These are phyloP conservation scores for Etia nguti DNA, from an alignment of 2,113 vertebrate species.

Conservation along the genomic window DNA sequence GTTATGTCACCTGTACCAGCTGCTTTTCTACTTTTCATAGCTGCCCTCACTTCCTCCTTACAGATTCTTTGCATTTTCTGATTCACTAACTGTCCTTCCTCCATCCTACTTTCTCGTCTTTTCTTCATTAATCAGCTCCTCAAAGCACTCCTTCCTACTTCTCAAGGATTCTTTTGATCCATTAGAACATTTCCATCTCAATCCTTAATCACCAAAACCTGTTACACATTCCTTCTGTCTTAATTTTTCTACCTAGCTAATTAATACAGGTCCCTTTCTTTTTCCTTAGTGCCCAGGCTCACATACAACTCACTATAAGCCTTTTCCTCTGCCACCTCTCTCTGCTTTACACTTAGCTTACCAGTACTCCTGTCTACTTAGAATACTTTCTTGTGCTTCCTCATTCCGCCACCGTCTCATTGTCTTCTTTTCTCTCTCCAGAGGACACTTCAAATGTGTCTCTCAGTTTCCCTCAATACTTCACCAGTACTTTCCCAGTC, in stretches of 20 bases:
- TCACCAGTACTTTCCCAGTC: not conserved
- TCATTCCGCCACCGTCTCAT: not conserved
- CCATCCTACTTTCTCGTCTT: not conserved
- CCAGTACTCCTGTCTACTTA: not conserved
- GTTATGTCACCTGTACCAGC: not conserved
- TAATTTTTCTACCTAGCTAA: not conserved
- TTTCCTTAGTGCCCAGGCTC: not conserved
- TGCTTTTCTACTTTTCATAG: not conserved
- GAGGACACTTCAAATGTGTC: not conserved
- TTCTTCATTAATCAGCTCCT: not conserved
- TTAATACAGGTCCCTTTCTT: not conserved
- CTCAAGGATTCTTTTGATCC: not conserved
- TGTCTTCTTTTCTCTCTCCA: not conserved
- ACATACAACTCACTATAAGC: not conserved
- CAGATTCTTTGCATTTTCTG: not conserved
- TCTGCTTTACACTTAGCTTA: not conserved
- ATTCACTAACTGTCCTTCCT: not conserved
- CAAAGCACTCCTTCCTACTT: not conserved
- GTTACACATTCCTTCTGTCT: not conserved
- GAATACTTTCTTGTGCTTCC: not conserved
- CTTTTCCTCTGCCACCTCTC: not conserved
- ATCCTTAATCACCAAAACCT: too few species aligned
- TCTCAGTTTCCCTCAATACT: not conserved
- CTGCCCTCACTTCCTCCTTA: not conserved
- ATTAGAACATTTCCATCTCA: too few species aligned